Base-by-base conservation (phyloP, 2,113 vertebrate genomes). In the Proterorhinus semilunaris region DNA sequence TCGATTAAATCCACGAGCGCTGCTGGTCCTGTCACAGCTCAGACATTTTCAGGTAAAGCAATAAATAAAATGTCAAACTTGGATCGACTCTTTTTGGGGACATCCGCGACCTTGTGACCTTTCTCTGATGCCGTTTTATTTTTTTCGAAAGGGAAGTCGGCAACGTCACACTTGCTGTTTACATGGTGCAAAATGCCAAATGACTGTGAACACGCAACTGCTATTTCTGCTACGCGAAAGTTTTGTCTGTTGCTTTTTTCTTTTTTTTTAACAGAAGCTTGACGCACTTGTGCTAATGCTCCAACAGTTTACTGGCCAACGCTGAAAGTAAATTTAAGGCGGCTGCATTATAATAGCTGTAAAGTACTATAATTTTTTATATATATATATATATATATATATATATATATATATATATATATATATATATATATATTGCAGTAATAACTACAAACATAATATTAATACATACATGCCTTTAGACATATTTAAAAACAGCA, bases 81-180 rank as follows among this genome's bases (percentile, higher is more conserved):
- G 6, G 8, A 27, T 27, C 0, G 13, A 58, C 12, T n/a, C 5
- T 15, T 7, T 61, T 6, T 6, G 66, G 70, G 72, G 59, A 74
- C 76, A 17, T 21, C 27, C 21, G 62, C 69, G 81, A 86, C 71
- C 82, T 61, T 8, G 0, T 0, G 7, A 83, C 83, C 73, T 75
- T 65, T 65, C 65, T 67, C 45, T 8, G 36, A 45, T 10, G 58
- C 42, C 10, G 42, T 1, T 12, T n/a, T n/a, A 21, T 1, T 21
- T 21, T 61, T 61, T 15, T 61, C 58, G 9, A 44, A 59, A 43
- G 13, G 42, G 58, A 59, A 59, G 57, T 59, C 7, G 21, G 49
- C 11, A 27, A 36, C 10, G 54, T 57, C 21, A 27, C 21, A 57
- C 12, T 54, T 17, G 54, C 54, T 2, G 10, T 57, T 57, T 57